phyloP scores from a whole-genome alignment of 2,113 vertebrate genomes.

The Pelvicachromis taeniatus region DNA sequence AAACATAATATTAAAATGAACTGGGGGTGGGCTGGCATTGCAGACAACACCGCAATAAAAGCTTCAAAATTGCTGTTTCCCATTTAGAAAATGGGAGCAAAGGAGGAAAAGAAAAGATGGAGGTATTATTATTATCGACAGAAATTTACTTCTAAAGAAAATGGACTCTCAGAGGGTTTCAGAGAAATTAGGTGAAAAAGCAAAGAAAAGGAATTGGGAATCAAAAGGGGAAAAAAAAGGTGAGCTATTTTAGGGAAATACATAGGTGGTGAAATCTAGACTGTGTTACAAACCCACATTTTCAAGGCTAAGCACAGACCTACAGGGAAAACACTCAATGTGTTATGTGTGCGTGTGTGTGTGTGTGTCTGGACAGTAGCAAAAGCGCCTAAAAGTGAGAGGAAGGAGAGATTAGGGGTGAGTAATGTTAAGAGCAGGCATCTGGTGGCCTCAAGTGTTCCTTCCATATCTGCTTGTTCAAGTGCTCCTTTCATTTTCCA shows the following conservation, averaged over 20 bases:
- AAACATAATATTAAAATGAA: not conserved
- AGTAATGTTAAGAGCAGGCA: slow-evolving; percentile 29
- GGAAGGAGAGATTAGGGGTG: slow-evolving; percentile 23
- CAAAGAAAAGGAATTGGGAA: not conserved
- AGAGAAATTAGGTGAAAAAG: not conserved
- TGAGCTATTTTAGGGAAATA: not conserved
- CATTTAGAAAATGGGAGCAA: not conserved
- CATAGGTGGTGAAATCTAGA: not conserved
- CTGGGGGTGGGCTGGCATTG: not conserved
- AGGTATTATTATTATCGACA: not conserved
- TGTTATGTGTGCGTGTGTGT: not conserved
- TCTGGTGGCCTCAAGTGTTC: slow-evolving; percentile 19
- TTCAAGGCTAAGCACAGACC: not conserved
- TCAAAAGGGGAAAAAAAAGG: not conserved
- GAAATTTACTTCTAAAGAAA: not conserved
- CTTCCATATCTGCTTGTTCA: slow-evolving; percentile 4
- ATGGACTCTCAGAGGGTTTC: not conserved
- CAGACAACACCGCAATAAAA: not conserved
- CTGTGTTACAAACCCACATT: slow-evolving; percentile 27
- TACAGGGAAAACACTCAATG: not conserved
- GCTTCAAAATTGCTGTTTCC: not conserved
- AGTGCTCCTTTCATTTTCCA: slow-evolving; percentile 24
- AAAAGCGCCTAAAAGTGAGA: slow-evolving; percentile 3
- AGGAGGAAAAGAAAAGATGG: not conserved
- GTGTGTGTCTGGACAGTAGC: not conserved